A percentile compares a stretch with the other conserved stretches of the same genome.
These are phyloP conservation scores for Trypoxylus dichotomus DNA, from an alignment of 1,140 invertebrate species.

Conservation along the genomic window DNA sequence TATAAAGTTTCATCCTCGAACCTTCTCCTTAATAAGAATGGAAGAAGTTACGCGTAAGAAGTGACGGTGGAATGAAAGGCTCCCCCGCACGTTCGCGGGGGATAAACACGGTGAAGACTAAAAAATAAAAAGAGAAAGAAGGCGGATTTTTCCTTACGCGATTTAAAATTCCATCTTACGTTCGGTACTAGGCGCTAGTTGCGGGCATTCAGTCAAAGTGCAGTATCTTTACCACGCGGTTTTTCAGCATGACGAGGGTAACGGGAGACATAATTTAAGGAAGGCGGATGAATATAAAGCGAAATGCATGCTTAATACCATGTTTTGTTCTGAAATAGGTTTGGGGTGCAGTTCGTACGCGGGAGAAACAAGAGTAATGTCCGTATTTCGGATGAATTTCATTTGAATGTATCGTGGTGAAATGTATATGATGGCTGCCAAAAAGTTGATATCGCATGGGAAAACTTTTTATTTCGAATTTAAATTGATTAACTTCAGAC, in stretches of 20 bases:
- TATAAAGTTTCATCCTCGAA: background rate
- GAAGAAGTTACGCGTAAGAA: background rate
- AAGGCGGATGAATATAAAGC: background rate
- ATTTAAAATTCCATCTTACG: background rate
- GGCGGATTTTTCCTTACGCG: background rate
- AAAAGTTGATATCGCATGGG: too few relatives aligned
- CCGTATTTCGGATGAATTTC: too few relatives aligned
- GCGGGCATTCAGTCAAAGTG: conserved; percentile 1
- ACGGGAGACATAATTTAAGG: background rate
- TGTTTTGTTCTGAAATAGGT: background rate
- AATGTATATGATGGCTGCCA: too few relatives aligned
- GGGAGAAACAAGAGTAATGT: too few relatives aligned
- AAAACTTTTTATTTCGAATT: too few relatives aligned
- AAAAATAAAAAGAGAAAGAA: background rate
- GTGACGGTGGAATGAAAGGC: too few relatives aligned
- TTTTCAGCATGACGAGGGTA: background rate
- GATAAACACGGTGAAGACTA: background rate
- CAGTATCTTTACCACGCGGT: background rate
- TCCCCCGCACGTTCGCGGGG: background rate
- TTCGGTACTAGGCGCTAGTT: too few relatives aligned
- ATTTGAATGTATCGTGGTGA: too few relatives aligned
- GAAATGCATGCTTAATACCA: background rate
- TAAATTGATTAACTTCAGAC: too few relatives aligned
- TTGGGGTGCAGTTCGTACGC: too few relatives aligned
- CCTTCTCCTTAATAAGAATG: background rate